Evolutionary conservation across 2,113 vertebrate species (phyloP), one percentile per base, ranked within the genome.

Genomic region (Chinchilla lanigera): DNA sequence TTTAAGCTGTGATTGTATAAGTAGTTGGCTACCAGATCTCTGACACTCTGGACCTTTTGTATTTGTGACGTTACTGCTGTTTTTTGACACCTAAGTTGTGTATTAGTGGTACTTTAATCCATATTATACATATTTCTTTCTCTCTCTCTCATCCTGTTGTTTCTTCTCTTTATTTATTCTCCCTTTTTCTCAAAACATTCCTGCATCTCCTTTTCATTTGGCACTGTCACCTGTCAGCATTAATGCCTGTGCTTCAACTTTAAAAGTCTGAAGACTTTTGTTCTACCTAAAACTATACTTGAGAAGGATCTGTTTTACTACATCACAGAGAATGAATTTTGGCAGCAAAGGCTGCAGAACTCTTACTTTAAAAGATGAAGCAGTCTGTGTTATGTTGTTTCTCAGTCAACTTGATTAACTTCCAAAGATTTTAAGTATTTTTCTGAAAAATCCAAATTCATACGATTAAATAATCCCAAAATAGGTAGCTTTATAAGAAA

Each of bases 401-500:
- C 52, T 82, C 33, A 56, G 60, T 54, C 61, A 95, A 19, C 2
- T 65, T 47, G 47, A 71, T 80, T 80, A 33, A 63, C 65, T 30
- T 86, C 71, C 35, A 50, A 94, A 71, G 60, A 63, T 75, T 44
- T 86, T 61, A 58, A 75, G 50, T 85, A 71, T 16, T 86, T 22
- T 92, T 60, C 56, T 85, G 33, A 94, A 96, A 81, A 38, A 61
- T 92, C 63, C 16, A 89, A 81, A 69, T 61, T 63, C 54, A 65
- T 61, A 71, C 3, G 14, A 41, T 65, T 92, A 94, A 80, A 83
- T 4, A 82, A 17, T 71, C 58, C 54, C 41, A 50, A 93, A 83
- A 35, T 83, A 78, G 83, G 33, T 83, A 52, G 24, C 69, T 83
- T 61, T 71, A 19, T 84, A 50, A 84, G 54, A 95, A 73, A 67